Conservation (phyloP, 2,113 vertebrate species). For the Notothenia coriiceps region DNA sequence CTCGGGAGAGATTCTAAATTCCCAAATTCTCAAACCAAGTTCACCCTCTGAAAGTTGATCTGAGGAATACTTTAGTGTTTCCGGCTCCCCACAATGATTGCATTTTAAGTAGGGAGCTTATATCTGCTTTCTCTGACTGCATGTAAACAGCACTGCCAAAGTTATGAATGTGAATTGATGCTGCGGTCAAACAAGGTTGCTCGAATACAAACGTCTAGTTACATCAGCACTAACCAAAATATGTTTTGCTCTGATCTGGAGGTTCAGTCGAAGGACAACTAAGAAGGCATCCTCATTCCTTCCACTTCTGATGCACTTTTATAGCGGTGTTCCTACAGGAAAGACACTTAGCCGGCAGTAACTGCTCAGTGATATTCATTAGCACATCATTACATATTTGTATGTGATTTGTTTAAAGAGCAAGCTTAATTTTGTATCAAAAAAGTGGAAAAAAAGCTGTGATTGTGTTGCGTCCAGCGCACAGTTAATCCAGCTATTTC, state of each 20-base stretch:
- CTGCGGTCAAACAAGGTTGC: conserved; percentile 24
- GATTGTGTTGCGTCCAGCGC: conserved; percentile 61
- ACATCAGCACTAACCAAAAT: conserved; percentile 1
- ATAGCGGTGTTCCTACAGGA: not conserved
- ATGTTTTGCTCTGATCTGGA: not conserved
- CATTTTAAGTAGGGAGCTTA: conserved; percentile 20
- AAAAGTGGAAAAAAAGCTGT: not conserved
- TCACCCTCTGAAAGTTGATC: conserved; percentile 36
- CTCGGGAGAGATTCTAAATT: not conserved
- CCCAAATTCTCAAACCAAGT: conserved; percentile 27
- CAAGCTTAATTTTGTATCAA: not conserved
- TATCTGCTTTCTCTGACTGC: conserved; percentile 34
- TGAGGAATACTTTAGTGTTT: conserved; percentile 49
- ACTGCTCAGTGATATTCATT: not conserved
- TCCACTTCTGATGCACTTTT: not conserved
- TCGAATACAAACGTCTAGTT: conserved; percentile 17
- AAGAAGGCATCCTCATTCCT: not conserved
- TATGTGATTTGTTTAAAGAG: not conserved
- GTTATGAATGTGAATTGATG: conserved; percentile 36
- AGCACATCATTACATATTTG: not conserved
- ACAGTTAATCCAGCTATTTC: conserved; percentile 9
- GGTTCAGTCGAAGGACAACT: conserved; percentile 9
- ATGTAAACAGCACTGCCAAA: conserved; percentile 28
- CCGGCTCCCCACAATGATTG: conserved; percentile 36
- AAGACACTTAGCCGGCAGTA: not conserved